These are phyloP conservation scores for Monoplex corrugatus DNA, from an alignment of 2,888 invertebrate genomes.

Conservation along the genomic window DNA sequence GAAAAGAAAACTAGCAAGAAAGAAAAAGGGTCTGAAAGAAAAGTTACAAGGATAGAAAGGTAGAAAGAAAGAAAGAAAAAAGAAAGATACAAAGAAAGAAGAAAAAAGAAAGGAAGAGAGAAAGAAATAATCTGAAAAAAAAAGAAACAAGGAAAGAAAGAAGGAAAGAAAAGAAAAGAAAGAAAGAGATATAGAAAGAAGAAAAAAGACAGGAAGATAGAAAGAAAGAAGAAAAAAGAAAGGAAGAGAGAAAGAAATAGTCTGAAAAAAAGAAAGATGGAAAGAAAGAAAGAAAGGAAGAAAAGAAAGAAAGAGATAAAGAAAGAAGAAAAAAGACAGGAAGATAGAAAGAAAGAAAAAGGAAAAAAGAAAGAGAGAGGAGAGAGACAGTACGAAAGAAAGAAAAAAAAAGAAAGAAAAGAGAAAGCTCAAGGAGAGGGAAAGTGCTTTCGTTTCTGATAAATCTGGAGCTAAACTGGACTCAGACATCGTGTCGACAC, in stretches of 20 bases:
- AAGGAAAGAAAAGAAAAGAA: background rate
- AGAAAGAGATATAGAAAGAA: background rate
- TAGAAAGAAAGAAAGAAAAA: too few relatives aligned
- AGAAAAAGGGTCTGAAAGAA: too few relatives aligned
- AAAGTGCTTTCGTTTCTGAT: too few relatives aligned
- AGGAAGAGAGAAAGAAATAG: background rate
- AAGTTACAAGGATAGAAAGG: too few relatives aligned
- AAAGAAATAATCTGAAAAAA: too few relatives aligned
- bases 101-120: too few relatives aligned
- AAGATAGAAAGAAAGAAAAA: background rate
- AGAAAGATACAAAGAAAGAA: too few relatives aligned
- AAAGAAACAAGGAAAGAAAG: too few relatives aligned
- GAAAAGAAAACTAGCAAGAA: too few relatives aligned
- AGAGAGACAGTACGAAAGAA: background rate
- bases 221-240: background rate
- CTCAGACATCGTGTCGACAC: too few relatives aligned
- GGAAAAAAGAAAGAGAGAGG: background rate
- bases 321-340: background rate
- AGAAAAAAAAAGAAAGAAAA: background rate
- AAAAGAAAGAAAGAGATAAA: background rate
- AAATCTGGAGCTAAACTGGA: too few relatives aligned
- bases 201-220: background rate
- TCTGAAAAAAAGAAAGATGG: background rate
- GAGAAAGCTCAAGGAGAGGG: background rate
- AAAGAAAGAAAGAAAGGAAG: background rate